Conservation (phyloP, 2,888 invertebrate species). For the Ectemnius lituratus region DNA sequence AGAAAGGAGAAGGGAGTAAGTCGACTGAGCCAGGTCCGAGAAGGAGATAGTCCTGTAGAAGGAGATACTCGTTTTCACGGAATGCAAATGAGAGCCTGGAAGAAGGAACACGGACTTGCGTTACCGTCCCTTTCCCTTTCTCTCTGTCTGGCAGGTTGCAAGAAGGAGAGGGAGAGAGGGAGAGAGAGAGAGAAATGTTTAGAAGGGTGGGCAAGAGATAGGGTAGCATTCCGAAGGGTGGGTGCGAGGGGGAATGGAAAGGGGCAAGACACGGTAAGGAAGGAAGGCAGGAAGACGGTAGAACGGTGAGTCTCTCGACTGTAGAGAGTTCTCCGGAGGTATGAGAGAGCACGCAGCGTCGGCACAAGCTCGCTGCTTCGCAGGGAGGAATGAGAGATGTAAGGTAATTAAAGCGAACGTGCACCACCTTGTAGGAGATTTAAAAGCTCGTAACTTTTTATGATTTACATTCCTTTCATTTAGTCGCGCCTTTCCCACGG, state of each 20-base stretch:
- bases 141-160: too few species aligned
- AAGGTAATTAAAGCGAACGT: conserved; percentile 77
- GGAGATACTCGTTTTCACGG: conserved; percentile 62
- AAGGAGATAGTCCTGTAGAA: conserved; percentile 43
- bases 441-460: conserved; percentile 78
- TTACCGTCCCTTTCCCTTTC: too few species aligned
- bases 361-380: conserved; percentile 45
- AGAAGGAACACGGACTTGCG: conserved; percentile 37
- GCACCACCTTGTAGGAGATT: conserved; percentile 78
- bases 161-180: too few species aligned
- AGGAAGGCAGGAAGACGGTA: conserved; percentile 22
- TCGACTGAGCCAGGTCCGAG: too few species aligned
- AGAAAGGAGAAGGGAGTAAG: background rate
- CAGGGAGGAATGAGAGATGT: conserved; percentile 75
- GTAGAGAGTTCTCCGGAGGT: conserved; percentile 26
- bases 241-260: conserved; percentile 35
- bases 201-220: conserved; percentile 36
- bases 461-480: conserved; percentile 78
- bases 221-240: background rate
- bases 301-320: conserved; percentile 5
- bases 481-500: conserved; percentile 74
- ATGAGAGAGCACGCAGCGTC: conserved; percentile 24
- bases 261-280: conserved; percentile 6
- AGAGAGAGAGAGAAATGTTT: too few species aligned
- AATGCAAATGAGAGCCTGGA: conserved; percentile 70